Conservation (phyloP, 2,888 invertebrate species). For the Patella ulyssiponensis region DNA sequence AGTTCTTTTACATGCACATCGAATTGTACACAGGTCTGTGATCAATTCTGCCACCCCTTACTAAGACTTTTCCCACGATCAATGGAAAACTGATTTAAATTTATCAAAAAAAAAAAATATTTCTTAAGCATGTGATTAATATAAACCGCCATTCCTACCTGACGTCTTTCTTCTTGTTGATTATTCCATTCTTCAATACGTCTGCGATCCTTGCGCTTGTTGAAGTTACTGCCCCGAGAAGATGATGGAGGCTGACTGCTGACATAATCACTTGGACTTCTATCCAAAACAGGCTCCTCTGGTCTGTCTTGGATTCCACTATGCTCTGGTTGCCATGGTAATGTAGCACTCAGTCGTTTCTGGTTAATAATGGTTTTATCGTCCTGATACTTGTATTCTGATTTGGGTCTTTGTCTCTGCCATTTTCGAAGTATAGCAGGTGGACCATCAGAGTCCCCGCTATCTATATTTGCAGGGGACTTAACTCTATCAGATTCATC, state of each 20-base stretch:
- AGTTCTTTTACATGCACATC: too few relatives aligned
- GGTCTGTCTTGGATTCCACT: slow-evolving; percentile 28
- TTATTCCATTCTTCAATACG: slow-evolving; percentile 56
- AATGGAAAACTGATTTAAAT: too few relatives aligned
- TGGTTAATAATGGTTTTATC: slow-evolving; percentile 36
- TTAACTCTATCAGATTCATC: not conserved
- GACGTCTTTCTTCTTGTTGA: slow-evolving; percentile 51
- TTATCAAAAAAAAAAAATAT: not conserved
- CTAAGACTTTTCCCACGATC: not conserved
- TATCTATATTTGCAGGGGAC: slow-evolving; percentile 19
- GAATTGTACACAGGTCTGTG: too few relatives aligned
- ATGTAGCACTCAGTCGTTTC: slow-evolving; percentile 44
- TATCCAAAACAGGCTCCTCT: slow-evolving; percentile 42
- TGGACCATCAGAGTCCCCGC: slow-evolving; percentile 46
- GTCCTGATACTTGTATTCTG: slow-evolving; percentile 44
- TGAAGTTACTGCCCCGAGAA: slow-evolving; percentile 7
- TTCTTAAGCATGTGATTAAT: not conserved
- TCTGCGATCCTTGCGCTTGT: slow-evolving; percentile 39
- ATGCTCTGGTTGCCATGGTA: slow-evolving; percentile 36
- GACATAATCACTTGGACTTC: slow-evolving; percentile 35
- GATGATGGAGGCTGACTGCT: slow-evolving; percentile 27
- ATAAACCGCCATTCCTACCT: slow-evolving; percentile 40
- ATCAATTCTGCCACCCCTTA: too few relatives aligned
- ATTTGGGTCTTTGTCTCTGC: slow-evolving; percentile 52
- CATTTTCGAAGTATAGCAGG: slow-evolving; percentile 60